These are phyloP conservation scores for Acrobasis consociella DNA, from an alignment of 2,888 invertebrate species.

Conservation along the genomic window DNA sequence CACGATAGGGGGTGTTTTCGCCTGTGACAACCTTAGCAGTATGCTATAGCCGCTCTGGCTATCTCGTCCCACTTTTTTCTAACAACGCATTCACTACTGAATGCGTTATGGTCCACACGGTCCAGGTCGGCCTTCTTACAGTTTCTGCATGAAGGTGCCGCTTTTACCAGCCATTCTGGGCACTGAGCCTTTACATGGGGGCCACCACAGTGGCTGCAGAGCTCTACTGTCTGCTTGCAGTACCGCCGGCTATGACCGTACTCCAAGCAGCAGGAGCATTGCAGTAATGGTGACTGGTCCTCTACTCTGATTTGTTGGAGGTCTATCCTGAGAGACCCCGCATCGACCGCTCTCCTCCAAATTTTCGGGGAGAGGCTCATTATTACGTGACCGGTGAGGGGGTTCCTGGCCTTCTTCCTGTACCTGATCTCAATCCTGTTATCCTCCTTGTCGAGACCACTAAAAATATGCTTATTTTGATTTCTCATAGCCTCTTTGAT, in stretches of 20 bases:
- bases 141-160: too few species aligned
- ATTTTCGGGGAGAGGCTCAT: background rate
- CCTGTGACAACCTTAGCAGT: too few species aligned
- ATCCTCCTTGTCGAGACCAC: background rate
- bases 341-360: background rate
- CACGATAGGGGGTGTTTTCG: background rate
- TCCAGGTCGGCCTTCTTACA: background rate
- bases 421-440: background rate
- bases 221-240: too few species aligned
- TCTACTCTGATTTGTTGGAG: slow-evolving; percentile 20
- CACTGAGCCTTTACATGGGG: background rate
- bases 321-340: too few species aligned
- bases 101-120: too few species aligned
- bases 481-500: background rate
- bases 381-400: background rate
- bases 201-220: slow-evolving; percentile 30
- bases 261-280: background rate
- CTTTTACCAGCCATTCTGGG: too few species aligned
- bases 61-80: too few species aligned
- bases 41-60: too few species aligned
- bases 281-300: too few species aligned
- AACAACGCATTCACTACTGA: too few species aligned
- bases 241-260: background rate
- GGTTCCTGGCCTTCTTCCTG: background rate
- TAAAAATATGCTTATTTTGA: background rate